Base-by-base conservation (phyloP, 1,140 invertebrate genomes). In the Nixonia krombeini region DNA sequence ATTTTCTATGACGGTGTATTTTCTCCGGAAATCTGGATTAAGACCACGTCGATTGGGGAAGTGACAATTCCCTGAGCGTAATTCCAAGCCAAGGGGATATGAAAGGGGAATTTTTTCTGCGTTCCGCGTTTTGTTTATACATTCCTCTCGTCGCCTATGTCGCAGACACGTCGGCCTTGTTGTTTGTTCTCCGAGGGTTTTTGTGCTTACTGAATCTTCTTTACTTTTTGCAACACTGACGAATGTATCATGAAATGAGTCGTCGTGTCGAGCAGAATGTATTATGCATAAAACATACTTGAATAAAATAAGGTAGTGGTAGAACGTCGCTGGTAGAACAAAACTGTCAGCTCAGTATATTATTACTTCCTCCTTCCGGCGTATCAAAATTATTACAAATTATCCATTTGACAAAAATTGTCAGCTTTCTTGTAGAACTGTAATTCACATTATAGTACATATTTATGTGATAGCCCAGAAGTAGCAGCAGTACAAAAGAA, bases 51-150 rank as follows among this genome's bases (percentile, higher is more conserved):
- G 29, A n/a, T 40, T 40, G 16, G 38, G 38, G 38, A 17, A 40
- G 38, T 9, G 38, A 40, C 17, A 16, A 16, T 40, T 15, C 12
- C 29, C 29, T 31, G 29, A 10, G 29, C 9, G 29, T 8, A 31
- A n/a, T 31, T n/a, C 3, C 29, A 18, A 18, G 38, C 6, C 6
- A 40, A n/a, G 16, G 38, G 38, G 17, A 40, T 4, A 18, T 38
- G 15, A 21, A 40, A 17, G 29, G 18, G 38, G n/a, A 15, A 16
- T 7, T 18, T n/a, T 40, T 40, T 40, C 29, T 31, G 18, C 18
- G 18, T 40, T 40, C 17, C 38, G 38, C 38, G 38, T 40, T 40
- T 17, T 40, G 38, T 40, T 40, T 40, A 40, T 40, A 21, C 35
- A 9, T 37, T 37, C 8, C 12, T 37, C 35, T 37, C 10, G 7